Percentiles rank a stretch among this genome's conserved stretches.
These are phyloP conservation scores for Acanthosepion lycidas DNA, from an alignment of 2,888 invertebrate species.

Conservation along the genomic window DNA sequence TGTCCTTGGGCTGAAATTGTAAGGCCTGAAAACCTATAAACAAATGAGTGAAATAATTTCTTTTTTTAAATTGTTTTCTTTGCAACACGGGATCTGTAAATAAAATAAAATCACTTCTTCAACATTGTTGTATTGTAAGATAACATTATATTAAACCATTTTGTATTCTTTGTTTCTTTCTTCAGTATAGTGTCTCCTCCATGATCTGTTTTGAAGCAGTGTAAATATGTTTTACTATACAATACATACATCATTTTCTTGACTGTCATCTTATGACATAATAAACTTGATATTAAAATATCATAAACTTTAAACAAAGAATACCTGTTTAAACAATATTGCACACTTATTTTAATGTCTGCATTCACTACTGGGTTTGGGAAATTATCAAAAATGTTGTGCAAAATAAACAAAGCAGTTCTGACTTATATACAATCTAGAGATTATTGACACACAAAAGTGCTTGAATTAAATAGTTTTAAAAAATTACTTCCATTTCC, in stretches of 20 bases:
- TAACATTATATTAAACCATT: background rate
- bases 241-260: background rate
- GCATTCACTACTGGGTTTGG: background rate
- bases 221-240: background rate
- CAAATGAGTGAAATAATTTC: too few species aligned
- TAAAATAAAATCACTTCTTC: too few species aligned
- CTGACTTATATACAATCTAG: slow-evolving; percentile 17
- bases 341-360: background rate
- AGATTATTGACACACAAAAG: slow-evolving; percentile 33
- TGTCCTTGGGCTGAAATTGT: too few species aligned
- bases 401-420: background rate
- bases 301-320: background rate
- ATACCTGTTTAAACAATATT: background rate
- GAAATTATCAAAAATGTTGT: background rate
- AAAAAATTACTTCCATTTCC: background rate
- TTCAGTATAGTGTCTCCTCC: background rate
- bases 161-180: background rate
- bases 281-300: background rate
- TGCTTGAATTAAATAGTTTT: slow-evolving; percentile 12
- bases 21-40: too few species aligned
- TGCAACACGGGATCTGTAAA: too few species aligned
- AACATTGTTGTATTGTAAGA: too few species aligned
- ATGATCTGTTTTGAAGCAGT: background rate
- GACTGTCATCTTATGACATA: background rate
- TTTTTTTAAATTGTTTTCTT: too few species aligned